phyloP scores from a whole-genome alignment of 2,888 invertebrate species.

The Torymus aiolomorphi region DNA sequence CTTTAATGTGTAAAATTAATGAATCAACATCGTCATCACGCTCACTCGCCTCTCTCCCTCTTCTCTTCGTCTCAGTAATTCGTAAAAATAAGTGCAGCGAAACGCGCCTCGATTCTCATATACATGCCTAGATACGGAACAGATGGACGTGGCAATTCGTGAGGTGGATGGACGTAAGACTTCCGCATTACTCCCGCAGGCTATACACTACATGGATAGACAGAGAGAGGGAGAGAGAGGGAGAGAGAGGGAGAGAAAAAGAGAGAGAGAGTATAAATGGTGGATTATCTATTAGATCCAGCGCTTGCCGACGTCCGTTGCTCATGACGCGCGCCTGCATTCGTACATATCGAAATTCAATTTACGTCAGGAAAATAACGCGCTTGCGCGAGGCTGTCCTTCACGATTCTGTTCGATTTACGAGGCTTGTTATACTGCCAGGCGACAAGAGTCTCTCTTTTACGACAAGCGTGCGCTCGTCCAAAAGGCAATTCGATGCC shows the following conservation, averaged over 20 bases:
- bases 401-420: slow-evolving; percentile 49
- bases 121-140: too few relatives aligned
- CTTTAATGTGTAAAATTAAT: background rate
- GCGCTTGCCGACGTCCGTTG: slow-evolving; percentile 22
- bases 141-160: too few relatives aligned
- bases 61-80: too few relatives aligned
- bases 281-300: background rate
- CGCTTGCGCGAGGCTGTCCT: slow-evolving; percentile 34
- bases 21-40: background rate
- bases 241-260: background rate
- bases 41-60: too few relatives aligned
- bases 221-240: background rate
- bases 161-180: too few relatives aligned
- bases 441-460: slow-evolving; percentile 42
- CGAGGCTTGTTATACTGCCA: slow-evolving; percentile 43
- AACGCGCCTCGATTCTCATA: too few relatives aligned
- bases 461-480: slow-evolving; percentile 14
- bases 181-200: background rate
- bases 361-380: slow-evolving; percentile 58
- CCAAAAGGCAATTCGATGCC: slow-evolving; percentile 17
- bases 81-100: too few relatives aligned
- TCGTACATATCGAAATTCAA: slow-evolving; percentile 64
- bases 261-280: background rate
- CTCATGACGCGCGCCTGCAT: slow-evolving; percentile 59
- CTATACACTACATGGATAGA: background rate